Conservation (phyloP, 1,140 invertebrate species). For the Mylabris phalerata region DNA sequence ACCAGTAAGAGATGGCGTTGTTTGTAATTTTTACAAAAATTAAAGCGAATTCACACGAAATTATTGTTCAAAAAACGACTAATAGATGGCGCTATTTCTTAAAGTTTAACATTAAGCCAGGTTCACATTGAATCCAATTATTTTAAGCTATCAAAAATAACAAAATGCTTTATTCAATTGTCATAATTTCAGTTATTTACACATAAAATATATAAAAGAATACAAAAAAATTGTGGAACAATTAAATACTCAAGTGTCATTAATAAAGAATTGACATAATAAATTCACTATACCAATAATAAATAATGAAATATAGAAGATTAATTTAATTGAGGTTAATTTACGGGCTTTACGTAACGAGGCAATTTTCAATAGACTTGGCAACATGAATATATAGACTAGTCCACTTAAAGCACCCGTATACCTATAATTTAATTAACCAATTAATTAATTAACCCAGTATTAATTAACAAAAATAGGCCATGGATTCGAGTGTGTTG, state of each 20-base stretch:
- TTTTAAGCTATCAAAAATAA: too few relatives aligned
- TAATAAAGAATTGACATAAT: constrained; percentile 72
- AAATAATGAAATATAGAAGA: constrained; percentile 58
- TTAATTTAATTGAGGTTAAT: constrained; percentile 47
- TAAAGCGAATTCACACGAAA: too few relatives aligned
- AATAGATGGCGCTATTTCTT: too few relatives aligned
- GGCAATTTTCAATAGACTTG: constrained; percentile 66
- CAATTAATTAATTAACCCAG: constrained; percentile 11
- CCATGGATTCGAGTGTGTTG: neutral
- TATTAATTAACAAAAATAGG: constrained; percentile 1
- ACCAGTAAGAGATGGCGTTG: too few relatives aligned
- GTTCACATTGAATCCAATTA: too few relatives aligned
- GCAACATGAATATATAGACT: constrained; percentile 79
- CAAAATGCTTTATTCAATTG: too few relatives aligned
- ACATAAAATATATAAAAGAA: too few relatives aligned
- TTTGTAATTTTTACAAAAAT: too few relatives aligned
- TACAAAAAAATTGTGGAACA: too few relatives aligned
- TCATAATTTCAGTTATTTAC: too few relatives aligned
- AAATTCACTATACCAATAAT: constrained; percentile 66
- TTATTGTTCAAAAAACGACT: too few relatives aligned
- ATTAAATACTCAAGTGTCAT: constrained; percentile 25
- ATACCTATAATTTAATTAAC: constrained; percentile 54
- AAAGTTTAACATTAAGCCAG: too few relatives aligned
- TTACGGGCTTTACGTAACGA: constrained; percentile 55
- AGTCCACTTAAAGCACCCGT: constrained; percentile 83